A percentile compares a stretch with the other conserved stretches of the same genome.
These are phyloP conservation scores for Junonia oenone DNA, from an alignment of 2,888 invertebrate genomes.

Conservation along the genomic window DNA sequence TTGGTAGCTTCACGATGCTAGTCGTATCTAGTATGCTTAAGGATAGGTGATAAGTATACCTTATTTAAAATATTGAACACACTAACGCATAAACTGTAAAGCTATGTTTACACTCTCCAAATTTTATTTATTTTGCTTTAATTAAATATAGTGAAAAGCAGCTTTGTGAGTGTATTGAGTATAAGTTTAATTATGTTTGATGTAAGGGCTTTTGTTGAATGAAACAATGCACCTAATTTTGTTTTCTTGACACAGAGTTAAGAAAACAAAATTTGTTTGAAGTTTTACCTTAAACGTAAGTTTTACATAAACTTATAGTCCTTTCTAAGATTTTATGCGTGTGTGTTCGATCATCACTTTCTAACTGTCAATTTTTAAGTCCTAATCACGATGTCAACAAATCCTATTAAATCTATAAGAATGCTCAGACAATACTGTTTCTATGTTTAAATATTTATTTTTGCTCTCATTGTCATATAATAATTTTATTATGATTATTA, in stretches of 20 bases:
- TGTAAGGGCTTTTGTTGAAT: too few species aligned
- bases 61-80: background rate
- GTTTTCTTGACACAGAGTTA: too few species aligned
- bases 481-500: background rate
- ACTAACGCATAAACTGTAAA: background rate
- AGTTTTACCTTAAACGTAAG: too few species aligned
- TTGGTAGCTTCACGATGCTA: slow-evolving; percentile 85
- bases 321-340: background rate
- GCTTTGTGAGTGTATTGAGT: too few species aligned
- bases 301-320: background rate
- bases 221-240: too few species aligned
- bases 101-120: background rate
- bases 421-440: background rate
- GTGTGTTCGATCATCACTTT: background rate
- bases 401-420: background rate
- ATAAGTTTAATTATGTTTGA: too few species aligned
- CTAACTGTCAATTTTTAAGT: background rate
- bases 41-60: slow-evolving; percentile 53
- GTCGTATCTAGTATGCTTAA: slow-evolving; percentile 65
- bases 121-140: background rate
- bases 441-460: background rate
- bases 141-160: too few species aligned
- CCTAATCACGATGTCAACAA: background rate
- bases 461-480: background rate
- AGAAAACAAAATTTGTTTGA: too few species aligned